These are phyloP conservation scores for Lobophora halterata DNA, from an alignment of 2,888 invertebrate genomes.

Conservation along the genomic window DNA sequence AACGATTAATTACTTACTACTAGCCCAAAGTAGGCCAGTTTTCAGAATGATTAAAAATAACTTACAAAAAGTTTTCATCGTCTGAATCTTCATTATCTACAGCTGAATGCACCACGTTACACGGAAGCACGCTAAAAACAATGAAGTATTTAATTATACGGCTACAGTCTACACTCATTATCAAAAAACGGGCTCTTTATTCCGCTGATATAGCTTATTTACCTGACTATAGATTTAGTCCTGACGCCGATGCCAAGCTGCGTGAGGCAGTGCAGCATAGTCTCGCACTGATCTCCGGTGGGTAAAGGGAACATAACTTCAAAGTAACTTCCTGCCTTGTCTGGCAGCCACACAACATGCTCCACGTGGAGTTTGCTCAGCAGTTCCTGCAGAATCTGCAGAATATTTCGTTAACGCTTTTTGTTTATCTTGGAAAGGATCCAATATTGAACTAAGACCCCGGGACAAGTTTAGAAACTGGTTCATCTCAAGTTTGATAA, in stretches of 20 bases:
- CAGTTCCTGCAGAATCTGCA: conserved; percentile 84
- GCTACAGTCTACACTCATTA: too few relatives aligned
- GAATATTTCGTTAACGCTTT: not conserved
- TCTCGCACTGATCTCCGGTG: conserved; percentile 86
- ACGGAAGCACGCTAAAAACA: conserved; percentile 79
- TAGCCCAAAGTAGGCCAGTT: too few relatives aligned
- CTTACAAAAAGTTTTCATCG: conserved; percentile 64
- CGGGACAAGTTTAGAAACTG: too few relatives aligned
- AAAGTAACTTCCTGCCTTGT: conserved; percentile 84
- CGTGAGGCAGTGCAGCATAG: conserved; percentile 86
- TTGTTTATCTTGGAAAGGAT: conserved; percentile 10
- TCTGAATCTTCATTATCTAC: conserved; percentile 48
- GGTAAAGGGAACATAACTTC: conserved; percentile 86
- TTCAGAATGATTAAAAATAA: conserved; percentile 19
- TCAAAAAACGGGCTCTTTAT: too few relatives aligned
- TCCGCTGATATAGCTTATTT: not conserved
- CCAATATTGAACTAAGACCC: not conserved
- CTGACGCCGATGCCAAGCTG: conserved; percentile 86
- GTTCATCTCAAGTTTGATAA: too few relatives aligned
- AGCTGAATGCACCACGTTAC: conserved; percentile 80
- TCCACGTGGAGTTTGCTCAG: conserved; percentile 84
- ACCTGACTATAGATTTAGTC: conserved; percentile 87
- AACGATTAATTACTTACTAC: not conserved
- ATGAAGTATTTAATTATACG: too few relatives aligned
- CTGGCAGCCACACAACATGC: conserved; percentile 85